Evolutionary conservation across 2,797 vertebrate species (phyloP).

Genomic region (Novumbra hubbsi): DNA sequence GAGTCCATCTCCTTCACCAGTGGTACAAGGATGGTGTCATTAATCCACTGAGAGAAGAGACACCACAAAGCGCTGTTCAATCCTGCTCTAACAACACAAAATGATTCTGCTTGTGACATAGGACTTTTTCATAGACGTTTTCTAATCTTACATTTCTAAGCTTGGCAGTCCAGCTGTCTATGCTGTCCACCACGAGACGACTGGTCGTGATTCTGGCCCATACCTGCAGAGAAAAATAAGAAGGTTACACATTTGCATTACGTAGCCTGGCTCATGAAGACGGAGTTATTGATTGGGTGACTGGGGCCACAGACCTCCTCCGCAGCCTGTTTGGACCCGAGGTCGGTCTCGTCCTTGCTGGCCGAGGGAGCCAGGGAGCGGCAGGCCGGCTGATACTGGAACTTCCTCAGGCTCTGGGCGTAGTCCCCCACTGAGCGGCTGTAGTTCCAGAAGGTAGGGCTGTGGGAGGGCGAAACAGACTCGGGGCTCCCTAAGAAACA

Average conservation of each 20-base stretch:
- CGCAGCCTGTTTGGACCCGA: constrained; percentile 93
- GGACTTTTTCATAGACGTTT: neutral
- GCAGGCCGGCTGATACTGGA: constrained; percentile 92
- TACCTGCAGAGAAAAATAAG: constrained; percentile 69
- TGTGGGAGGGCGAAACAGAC: constrained; percentile 83
- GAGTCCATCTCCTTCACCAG: constrained; percentile 91
- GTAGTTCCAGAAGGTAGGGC: constrained; percentile 95
- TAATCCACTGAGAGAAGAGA: constrained; percentile 84
- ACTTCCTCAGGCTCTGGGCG: constrained; percentile 90
- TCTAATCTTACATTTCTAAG: constrained; percentile 86
- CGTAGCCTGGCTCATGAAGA: neutral
- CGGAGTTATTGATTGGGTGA: neutral
- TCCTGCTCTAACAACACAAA: neutral
- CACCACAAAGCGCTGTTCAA: neutral
- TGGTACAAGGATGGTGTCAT: constrained; percentile 91
- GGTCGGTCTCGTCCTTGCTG: constrained; percentile 92
- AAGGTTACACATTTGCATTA: neutral
- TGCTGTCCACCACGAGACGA: constrained; percentile 81
- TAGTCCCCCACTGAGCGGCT: constrained; percentile 88
- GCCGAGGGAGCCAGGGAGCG: constrained; percentile 91
- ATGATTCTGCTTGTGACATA: too few relatives aligned
- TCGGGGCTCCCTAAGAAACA: constrained; percentile 85
- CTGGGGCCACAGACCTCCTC: constrained; percentile 81
- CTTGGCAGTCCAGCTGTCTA: constrained; percentile 94
- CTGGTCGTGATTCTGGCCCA: constrained; percentile 93